phyloP scores from a whole-genome alignment of 2,797 vertebrate species.

The Tarsius wallacei region DNA sequence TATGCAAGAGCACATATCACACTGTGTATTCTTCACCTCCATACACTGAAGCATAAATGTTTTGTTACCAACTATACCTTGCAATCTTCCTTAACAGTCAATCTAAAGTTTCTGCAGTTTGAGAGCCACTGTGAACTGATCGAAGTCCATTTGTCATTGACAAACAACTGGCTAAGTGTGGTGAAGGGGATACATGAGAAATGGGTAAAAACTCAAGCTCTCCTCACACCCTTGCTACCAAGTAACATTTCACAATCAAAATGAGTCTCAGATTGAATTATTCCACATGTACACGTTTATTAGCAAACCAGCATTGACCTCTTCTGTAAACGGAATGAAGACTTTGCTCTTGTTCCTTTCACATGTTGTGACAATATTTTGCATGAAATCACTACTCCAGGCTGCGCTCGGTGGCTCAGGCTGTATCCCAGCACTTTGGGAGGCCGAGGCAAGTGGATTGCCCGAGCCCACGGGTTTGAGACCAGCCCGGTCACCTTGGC shows the following conservation, averaged over 20 bases:
- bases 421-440: too few species aligned
- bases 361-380: slow-evolving; percentile 5
- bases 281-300: not conserved
- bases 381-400: slow-evolving; percentile 1
- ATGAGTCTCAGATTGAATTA: not conserved
- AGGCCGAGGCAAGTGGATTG: too few species aligned
- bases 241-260: not conserved
- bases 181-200: not conserved
- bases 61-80: slow-evolving; percentile 43
- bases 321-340: not conserved
- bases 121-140: not conserved
- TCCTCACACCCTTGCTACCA: not conserved
- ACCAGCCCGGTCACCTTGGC: too few species aligned
- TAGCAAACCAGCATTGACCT: not conserved
- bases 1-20: slow-evolving; percentile 45
- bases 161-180: not conserved
- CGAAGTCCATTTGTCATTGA: not conserved
- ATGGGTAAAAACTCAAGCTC: not conserved
- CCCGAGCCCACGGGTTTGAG: too few species aligned
- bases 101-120: slow-evolving; percentile 24
- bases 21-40: slow-evolving; percentile 24
- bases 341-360: not conserved
- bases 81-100: not conserved
- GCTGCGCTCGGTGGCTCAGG: too few species aligned
- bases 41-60: not conserved